A percentile compares a stretch with the other conserved stretches of the same genome.
phyloP scores from a whole-genome alignment of 1,140 invertebrate genomes.

The Cryptotermes secundus region DNA sequence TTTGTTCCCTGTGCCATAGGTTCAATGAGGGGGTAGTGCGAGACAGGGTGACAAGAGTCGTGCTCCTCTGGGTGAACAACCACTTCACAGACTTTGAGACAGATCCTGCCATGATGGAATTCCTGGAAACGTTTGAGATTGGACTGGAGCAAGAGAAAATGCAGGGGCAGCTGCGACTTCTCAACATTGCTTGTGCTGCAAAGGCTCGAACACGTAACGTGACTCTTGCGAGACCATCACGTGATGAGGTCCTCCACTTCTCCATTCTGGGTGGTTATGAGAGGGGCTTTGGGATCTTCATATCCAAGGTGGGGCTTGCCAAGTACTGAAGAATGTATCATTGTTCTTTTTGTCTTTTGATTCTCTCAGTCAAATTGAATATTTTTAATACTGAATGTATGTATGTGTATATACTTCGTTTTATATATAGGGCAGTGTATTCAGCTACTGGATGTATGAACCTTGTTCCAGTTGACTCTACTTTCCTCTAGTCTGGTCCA shows the following conservation, averaged over 20 bases:
- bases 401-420: too few species aligned
- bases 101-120: conserved; percentile 94
- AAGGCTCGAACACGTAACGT: conserved; percentile 91
- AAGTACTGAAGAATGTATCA: too few species aligned
- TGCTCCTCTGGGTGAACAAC: conserved; percentile 98
- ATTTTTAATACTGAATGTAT: too few species aligned
- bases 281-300: conserved; percentile 88
- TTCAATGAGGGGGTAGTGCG: conserved; percentile 77
- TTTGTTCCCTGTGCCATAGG: conserved; percentile 39
- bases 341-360: too few species aligned
- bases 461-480: too few species aligned
- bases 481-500: too few species aligned
- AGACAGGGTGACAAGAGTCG: conserved; percentile 91
- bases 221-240: conserved; percentile 84
- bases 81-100: conserved; percentile 99
- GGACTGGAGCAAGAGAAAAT: conserved; percentile 82
- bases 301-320: conserved; percentile 71
- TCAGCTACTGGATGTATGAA: too few species aligned
- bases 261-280: conserved; percentile 93
- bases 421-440: too few species aligned
- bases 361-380: too few species aligned
- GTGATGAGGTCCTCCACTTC: conserved; percentile 92
- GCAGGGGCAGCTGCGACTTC: conserved; percentile 74
- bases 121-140: conserved; percentile 90
- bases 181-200: conserved; percentile 95